These are phyloP conservation scores for Leucophenga varia DNA, from an alignment of 1,140 invertebrate genomes.

Conservation along the genomic window DNA sequence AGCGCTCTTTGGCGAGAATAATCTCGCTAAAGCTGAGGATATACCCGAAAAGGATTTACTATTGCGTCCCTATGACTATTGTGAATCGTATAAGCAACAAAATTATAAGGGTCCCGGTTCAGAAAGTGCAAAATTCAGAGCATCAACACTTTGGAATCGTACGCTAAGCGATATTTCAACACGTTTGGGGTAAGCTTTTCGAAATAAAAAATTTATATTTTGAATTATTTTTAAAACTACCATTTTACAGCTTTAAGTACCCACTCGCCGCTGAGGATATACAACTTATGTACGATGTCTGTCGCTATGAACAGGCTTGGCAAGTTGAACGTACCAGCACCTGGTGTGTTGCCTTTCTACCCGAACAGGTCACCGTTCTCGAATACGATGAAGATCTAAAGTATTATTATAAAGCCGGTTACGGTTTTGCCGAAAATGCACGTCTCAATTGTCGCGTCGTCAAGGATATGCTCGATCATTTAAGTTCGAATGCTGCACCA, in stretches of 20 bases:
- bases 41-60: conserved; percentile 57
- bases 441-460: conserved; percentile 74
- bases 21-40: conserved; percentile 50
- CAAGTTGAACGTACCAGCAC: conserved; percentile 63
- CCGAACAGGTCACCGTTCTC: conserved; percentile 69
- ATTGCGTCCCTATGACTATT: conserved; percentile 59
- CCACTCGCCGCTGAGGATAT: conserved; percentile 52
- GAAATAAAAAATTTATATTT: too few relatives aligned
- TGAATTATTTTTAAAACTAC: too few relatives aligned
- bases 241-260: conserved; percentile 55
- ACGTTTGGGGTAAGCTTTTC: conserved; percentile 45
- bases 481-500: conserved; percentile 55
- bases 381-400: conserved; percentile 81
- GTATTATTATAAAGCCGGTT: conserved; percentile 75
- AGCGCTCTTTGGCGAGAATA: conserved; percentile 65
- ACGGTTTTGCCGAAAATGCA: conserved; percentile 67
- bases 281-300: conserved; percentile 68
- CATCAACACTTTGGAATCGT: conserved; percentile 29
- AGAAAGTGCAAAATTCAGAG: conserved; percentile 36
- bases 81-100: conserved; percentile 31
- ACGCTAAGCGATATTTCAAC: conserved; percentile 36
- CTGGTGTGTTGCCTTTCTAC: conserved; percentile 75
- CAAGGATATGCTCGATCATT: conserved; percentile 71
- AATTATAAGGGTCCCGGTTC: conserved; percentile 41
- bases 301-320: conserved; percentile 77